A percentile compares a stretch with the other conserved stretches of the same genome.
These are phyloP conservation scores for Littorina saxatilis DNA, from an alignment of 1,140 invertebrate species.

Conservation along the genomic window DNA sequence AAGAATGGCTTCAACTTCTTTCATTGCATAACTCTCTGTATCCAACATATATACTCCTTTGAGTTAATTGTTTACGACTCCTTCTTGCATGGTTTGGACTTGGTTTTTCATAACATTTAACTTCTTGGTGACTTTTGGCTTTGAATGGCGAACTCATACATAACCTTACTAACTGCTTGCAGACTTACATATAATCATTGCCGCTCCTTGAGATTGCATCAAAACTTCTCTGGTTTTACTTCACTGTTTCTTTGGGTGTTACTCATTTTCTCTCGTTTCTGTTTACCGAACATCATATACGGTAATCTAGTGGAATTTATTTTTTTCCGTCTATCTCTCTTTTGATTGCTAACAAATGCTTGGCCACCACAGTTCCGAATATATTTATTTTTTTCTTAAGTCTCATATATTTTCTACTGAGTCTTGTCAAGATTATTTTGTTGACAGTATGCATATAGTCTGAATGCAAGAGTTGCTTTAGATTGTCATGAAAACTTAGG, in stretches of 20 bases:
- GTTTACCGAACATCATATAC: slow-evolving; percentile 19
- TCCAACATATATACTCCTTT: slow-evolving; percentile 5
- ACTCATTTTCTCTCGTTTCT: slow-evolving; percentile 1
- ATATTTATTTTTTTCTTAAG: neutral
- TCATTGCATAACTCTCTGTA: neutral
- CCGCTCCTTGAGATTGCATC: slow-evolving; percentile 12
- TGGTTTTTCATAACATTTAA: slow-evolving; percentile 15
- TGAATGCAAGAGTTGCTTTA: no score
- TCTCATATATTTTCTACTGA: neutral
- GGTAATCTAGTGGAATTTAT: neutral
- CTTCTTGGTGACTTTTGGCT: slow-evolving; percentile 6
- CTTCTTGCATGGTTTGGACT: slow-evolving; percentile 33
- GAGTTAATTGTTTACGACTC: slow-evolving; percentile 8
- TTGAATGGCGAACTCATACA: slow-evolving; percentile 28
- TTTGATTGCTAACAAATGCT: slow-evolving; percentile 21
- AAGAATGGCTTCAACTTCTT: slow-evolving; percentile 28
- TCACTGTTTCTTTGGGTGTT: slow-evolving; percentile 16
- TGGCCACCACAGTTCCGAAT: slow-evolving; percentile 9
- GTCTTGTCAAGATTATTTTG: no score
- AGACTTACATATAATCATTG: slow-evolving; percentile 16
- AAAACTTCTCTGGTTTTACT: neutral
- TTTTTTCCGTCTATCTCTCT: neutral
- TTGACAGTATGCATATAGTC: no score
- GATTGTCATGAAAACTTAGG: no score
- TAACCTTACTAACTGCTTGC: slow-evolving; percentile 36